Evolutionary conservation across 2,797 vertebrate genomes (phyloP).

Genomic region (Psittacula echo): DNA sequence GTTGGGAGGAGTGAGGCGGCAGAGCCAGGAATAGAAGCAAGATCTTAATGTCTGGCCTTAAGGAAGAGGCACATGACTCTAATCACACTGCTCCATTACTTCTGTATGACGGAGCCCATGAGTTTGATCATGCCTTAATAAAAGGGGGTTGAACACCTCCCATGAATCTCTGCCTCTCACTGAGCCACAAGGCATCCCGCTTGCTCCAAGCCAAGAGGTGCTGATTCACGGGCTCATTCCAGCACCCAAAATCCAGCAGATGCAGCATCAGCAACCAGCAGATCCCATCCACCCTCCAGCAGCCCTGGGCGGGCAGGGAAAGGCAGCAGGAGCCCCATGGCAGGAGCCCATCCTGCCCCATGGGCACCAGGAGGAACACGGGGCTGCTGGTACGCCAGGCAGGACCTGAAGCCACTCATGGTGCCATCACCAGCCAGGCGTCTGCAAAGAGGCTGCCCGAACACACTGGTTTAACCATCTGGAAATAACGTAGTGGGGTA

Average conservation of each 20-base stretch:
- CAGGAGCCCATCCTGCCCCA: rapidly evolving
- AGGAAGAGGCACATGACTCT: constrained; percentile 42
- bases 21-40: constrained; percentile 42
- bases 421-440: rapidly evolving
- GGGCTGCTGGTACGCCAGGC: rapidly evolving
- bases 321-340: rapidly evolving
- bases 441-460: background rate
- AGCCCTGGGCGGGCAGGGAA: background rate
- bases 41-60: constrained; percentile 45
- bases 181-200: rapidly evolving
- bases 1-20: background rate
- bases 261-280: rapidly evolving
- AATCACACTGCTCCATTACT: background rate
- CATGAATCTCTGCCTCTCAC: background rate
- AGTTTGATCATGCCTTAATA: background rate
- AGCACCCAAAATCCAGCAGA: rapidly evolving
- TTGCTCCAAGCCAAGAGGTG: background rate
- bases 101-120: background rate
- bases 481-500: rapidly evolving
- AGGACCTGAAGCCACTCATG: background rate
- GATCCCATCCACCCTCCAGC: background rate
- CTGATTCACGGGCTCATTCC: rapidly evolving
- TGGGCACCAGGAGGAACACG: rapidly evolving
- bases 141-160: rapidly evolving
- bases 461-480: rapidly evolving